phyloP scores from a whole-genome alignment of 2,888 invertebrate genomes.

The Diogma glabrata region DNA sequence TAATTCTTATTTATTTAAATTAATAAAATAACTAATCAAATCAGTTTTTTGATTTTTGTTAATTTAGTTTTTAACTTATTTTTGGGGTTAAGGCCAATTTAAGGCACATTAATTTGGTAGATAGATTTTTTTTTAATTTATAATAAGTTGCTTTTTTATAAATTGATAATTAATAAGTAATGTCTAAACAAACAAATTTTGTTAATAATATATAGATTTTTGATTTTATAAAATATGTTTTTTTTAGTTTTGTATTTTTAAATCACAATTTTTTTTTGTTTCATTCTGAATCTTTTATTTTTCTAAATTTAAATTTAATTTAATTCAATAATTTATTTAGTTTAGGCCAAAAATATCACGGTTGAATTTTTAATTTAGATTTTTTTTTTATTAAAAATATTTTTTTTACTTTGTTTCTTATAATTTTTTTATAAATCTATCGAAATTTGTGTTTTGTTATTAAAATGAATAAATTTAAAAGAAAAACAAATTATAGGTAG shows the following conservation, averaged over 20 bases:
- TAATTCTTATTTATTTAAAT: too few relatives aligned
- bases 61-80: too few relatives aligned
- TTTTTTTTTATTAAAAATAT: background rate
- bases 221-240: too few relatives aligned
- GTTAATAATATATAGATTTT: background rate
- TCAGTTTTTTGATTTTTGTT: too few relatives aligned
- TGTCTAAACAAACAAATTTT: background rate
- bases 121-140: background rate
- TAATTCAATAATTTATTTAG: background rate
- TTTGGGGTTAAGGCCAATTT: conserved; percentile 8
- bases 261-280: too few relatives aligned
- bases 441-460: background rate
- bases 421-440: background rate
- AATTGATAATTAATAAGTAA: background rate
- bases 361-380: background rate
- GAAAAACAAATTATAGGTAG: too few relatives aligned
- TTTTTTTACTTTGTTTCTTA: background rate
- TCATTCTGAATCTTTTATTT: background rate
- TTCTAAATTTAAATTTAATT: conserved; percentile 2
- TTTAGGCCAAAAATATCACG: conserved; percentile 7
- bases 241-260: too few relatives aligned
- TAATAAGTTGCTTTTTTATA: conserved; percentile 7
- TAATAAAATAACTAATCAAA: too few relatives aligned
- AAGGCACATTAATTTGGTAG: conserved; percentile 1
- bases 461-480: too few relatives aligned